Evolutionary conservation across 2,797 vertebrate genomes (phyloP).

Genomic region (Ataeniobius toweri): DNA sequence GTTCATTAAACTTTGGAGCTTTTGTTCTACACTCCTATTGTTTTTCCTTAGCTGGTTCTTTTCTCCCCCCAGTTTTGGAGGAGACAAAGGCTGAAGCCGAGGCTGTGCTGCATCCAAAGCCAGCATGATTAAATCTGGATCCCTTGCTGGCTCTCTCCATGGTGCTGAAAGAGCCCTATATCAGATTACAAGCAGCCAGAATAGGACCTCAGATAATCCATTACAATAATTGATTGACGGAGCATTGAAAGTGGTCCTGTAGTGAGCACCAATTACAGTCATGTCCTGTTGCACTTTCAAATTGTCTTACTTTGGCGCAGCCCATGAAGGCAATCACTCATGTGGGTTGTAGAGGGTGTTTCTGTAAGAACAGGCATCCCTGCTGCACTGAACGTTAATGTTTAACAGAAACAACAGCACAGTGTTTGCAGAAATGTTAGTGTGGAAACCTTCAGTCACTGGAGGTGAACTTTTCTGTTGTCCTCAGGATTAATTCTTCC

Average conservation of each 20-base stretch:
- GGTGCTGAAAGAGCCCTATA: conserved; percentile 94
- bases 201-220: conserved; percentile 93
- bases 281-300: conserved; percentile 86
- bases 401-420: conserved; percentile 33
- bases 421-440: conserved; percentile 15
- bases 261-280: conserved; percentile 87
- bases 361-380: conserved; percentile 60
- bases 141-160: conserved; percentile 93
- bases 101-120: conserved; percentile 60
- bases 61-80: conserved; percentile 45
- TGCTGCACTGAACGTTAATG: conserved; percentile 30
- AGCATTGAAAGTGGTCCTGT: conserved; percentile 87
- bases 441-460: background rate
- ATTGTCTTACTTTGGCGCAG: conserved; percentile 71
- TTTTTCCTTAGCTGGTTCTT: conserved; percentile 38
- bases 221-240: conserved; percentile 96
- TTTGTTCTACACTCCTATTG: conserved; percentile 64
- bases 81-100: conserved; percentile 65
- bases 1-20: conserved; percentile 58
- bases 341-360: conserved; percentile 79
- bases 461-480: conserved; percentile 31
- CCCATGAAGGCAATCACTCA: conserved; percentile 66
- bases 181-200: conserved; percentile 92
- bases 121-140: conserved; percentile 94
- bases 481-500: conserved; percentile 34